Conservation (phyloP, 92 coral and sea anemone species). For the Isaurus tuberculatus region DNA sequence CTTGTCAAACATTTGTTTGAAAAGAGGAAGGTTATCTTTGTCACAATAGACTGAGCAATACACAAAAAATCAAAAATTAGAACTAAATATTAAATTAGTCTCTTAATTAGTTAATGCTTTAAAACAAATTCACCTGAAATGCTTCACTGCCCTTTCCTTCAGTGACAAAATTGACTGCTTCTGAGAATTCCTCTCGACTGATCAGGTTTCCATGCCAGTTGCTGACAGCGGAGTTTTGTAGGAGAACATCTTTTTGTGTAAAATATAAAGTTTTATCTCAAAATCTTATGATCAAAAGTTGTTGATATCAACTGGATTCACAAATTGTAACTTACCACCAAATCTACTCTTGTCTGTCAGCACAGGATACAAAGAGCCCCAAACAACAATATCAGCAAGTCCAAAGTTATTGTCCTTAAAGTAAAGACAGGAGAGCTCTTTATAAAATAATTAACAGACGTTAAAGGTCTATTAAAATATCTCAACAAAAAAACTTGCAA, state of each 20-base stretch:
- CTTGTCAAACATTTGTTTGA: no score
- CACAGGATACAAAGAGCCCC: conserved; percentile 94
- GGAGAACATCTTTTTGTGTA: conserved; percentile 19
- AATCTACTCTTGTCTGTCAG: conserved; percentile 53
- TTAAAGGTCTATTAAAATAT: no score
- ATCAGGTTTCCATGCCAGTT: conserved; percentile 76
- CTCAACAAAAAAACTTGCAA: no score
- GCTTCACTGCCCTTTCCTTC: conserved; percentile 72
- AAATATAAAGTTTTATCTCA: background rate
- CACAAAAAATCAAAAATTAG: no score
- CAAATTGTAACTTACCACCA: conserved; percentile 33
- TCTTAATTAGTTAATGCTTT: background rate
- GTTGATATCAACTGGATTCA: background rate
- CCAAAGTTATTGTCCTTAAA: conserved; percentile 54
- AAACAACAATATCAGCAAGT: conserved; percentile 91
- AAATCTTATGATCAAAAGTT: background rate
- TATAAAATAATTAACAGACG: no score
- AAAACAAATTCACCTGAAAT: conserved; percentile 69
- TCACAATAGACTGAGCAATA: no score
- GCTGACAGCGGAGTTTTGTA: conserved; percentile 34
- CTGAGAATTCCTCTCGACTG: conserved; percentile 69
- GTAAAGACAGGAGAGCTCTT: background rate
- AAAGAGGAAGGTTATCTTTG: no score
- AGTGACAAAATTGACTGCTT: conserved; percentile 61
- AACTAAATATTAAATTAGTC: no score